Evolutionary conservation across 1,140 invertebrate species (phyloP).

Genomic region (Chelonus insularis): DNA sequence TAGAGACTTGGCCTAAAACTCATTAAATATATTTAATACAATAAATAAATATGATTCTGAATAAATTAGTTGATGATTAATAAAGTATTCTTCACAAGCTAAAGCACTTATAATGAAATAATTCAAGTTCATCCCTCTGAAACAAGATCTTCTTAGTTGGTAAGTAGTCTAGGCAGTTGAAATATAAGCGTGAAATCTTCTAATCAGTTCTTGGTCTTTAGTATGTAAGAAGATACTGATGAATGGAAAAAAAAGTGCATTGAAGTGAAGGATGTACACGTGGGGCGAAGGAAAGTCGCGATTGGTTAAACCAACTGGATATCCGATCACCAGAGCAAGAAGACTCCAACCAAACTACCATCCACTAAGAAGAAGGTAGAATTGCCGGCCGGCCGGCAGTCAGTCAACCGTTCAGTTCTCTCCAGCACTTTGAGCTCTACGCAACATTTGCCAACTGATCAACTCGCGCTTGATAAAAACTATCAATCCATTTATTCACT

Average conservation of each 20-base stretch:
- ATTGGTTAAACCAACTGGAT: constrained; percentile 14
- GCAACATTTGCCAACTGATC: constrained; percentile 29
- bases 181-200: too few species aligned
- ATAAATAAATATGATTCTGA: not conserved
- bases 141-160: too few species aligned
- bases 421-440: constrained; percentile 41
- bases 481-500: not conserved
- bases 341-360: not conserved
- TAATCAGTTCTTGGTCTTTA: too few species aligned
- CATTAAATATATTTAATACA: not conserved
- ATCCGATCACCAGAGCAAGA: constrained; percentile 2
- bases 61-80: too few species aligned
- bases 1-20: constrained; percentile 29
- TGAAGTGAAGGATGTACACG: constrained; percentile 2
- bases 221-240: not conserved
- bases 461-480: not conserved
- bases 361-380: constrained; percentile 2
- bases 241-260: constrained; percentile 9
- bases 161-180: not conserved
- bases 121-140: too few species aligned
- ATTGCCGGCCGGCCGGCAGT: constrained; percentile 42
- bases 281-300: constrained; percentile 18
- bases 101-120: too few species aligned
- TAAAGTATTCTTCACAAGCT: too few species aligned
- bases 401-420: constrained; percentile 41